Conservation (phyloP, 2,113 vertebrate genomes). For the Loxodonta africana region DNA sequence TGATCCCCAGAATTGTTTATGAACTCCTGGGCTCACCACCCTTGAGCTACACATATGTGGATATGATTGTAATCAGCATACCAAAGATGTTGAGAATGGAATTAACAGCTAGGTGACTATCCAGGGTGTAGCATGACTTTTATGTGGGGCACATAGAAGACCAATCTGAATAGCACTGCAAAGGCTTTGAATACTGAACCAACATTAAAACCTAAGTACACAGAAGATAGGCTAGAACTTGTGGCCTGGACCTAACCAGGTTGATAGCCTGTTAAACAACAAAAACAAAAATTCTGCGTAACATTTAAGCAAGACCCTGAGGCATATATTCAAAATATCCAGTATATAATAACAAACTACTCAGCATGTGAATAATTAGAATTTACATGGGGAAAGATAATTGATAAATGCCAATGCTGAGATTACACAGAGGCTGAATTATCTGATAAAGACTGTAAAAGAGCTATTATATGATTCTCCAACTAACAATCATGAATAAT, state of each 20-base stretch:
- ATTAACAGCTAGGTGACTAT: neutral
- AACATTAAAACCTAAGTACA: neutral
- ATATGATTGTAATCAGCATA: conserved; percentile 14
- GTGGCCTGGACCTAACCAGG: neutral
- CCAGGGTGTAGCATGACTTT: neutral
- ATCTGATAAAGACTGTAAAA: conserved; percentile 58
- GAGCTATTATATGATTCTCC: conserved; percentile 17
- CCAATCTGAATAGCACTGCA: neutral
- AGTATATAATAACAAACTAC: conserved; percentile 44
- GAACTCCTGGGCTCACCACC: neutral
- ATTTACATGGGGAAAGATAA: conserved; percentile 58
- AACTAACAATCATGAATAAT: neutral
- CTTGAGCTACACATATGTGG: neutral
- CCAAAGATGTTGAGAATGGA: neutral
- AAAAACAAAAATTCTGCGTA: conserved; percentile 10
- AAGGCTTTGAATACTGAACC: neutral
- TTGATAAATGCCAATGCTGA: conserved; percentile 38
- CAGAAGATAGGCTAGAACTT: neutral
- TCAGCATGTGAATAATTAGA: conserved; percentile 56
- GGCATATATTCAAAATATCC: conserved; percentile 26
- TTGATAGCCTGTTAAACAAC: conserved; percentile 11
- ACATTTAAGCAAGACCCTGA: conserved; percentile 39
- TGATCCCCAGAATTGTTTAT: neutral
- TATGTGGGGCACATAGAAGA: neutral
- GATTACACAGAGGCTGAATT: conserved; percentile 53